Conservation (phyloP, 2,113 vertebrate species). For the Hyperopisus bebe region DNA sequence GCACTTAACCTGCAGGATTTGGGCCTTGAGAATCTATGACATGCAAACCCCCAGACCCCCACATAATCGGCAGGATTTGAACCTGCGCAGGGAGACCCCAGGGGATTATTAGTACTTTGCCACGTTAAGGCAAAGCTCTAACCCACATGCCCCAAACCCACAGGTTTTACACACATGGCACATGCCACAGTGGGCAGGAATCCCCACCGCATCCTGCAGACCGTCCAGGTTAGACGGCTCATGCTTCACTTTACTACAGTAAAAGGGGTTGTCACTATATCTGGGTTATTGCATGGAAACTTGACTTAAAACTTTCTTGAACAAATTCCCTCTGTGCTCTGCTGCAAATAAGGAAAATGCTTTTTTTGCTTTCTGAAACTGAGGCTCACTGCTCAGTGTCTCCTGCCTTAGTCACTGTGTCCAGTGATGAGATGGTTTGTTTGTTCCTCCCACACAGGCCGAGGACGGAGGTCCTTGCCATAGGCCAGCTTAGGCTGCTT, state of each 20-base stretch:
- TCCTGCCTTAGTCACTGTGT: neutral
- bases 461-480: neutral
- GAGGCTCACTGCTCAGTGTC: neutral
- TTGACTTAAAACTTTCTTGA: neutral
- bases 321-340: neutral
- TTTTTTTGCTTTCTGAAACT: neutral
- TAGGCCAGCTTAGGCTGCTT: neutral
- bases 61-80: constrained; percentile 29
- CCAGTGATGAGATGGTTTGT: neutral
- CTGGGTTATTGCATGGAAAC: neutral
- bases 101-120: neutral
- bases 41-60: neutral
- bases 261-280: neutral
- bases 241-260: neutral
- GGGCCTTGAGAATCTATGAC: neutral
- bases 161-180: neutral
- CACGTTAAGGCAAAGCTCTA: too few species aligned
- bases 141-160: neutral
- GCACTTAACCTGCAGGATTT: neutral
- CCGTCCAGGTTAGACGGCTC: neutral
- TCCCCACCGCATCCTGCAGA: neutral
- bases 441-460: neutral
- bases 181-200: neutral
- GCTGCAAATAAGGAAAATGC: neutral
- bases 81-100: constrained; percentile 71